Base-by-base conservation (phyloP, 2,888 invertebrate species). In the Caenorhabditis sulstoni region DNA sequence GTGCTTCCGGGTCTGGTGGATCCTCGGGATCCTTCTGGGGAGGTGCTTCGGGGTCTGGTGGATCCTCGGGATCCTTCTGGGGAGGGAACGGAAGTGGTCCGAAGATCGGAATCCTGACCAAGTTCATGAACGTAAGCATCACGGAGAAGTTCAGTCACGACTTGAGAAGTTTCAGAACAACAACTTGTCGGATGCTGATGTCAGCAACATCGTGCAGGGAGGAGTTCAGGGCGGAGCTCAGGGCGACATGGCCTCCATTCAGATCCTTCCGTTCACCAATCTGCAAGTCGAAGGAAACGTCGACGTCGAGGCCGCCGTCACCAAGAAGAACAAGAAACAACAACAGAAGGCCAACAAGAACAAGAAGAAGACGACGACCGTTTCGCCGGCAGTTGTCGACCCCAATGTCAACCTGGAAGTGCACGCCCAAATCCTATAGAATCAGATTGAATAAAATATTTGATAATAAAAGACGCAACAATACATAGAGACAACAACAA, bases 341-440 rank as follows among this genome's bases (percentile, higher is more conserved):
- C 68, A 71, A 29, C 59, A 70, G 53, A 39, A 62, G 53, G 47
- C 39, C 11, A 62, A 55, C 22, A 71, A 68, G 49, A 68, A 68
- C 23, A 68, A 71, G 62, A 71, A 71, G 71, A 70, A 70, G 68
- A 55, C 49, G 23, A 59, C 61, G 37, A 71, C 71, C n/a, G 44
- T 39, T 35, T 45, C 57, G 18, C 49, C 62, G 29, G 37, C 20
- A 29, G 4, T 29, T 41, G 55, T 9, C 20, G 47, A 61, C 45
- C 47, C 55, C 47, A 57, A 64, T 49, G 14, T 64, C 62, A 45
- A 52, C 9, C 8, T 37, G 35, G 62, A 71, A 71, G 71, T 71
- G 57, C 47, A 71, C 47, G 16, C 71, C 49, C 41, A 71, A 71
- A 57, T 71, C 22, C 71, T 71, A 57, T 71, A 71, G 71, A 71